These are phyloP conservation scores for Lissonota sp. DNA, from an alignment of 2,888 invertebrate genomes.

Conservation along the genomic window DNA sequence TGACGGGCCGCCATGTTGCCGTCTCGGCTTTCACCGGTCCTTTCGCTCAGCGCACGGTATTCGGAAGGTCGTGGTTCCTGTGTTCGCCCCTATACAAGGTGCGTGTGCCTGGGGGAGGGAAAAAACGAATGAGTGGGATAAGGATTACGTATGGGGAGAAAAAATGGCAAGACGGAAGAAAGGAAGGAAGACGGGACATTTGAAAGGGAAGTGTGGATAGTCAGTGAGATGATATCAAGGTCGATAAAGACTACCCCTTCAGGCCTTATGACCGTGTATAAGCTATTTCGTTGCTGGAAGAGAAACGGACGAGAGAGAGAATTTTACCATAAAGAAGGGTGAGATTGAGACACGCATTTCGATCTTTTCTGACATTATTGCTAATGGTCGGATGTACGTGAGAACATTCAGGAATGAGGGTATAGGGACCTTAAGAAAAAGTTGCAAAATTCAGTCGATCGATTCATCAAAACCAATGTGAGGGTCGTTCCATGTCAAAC, in stretches of 20 bases:
- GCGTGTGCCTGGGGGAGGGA: not conserved
- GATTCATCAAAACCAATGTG: too few species aligned
- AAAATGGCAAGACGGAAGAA: too few species aligned
- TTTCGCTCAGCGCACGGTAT: too few species aligned
- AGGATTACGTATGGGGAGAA: too few species aligned
- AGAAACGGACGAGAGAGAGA: not conserved
- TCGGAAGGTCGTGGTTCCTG: too few species aligned
- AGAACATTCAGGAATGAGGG: conserved; percentile 43
- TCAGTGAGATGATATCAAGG: not conserved
- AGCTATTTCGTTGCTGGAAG: conserved; percentile 34
- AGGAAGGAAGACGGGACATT: too few species aligned
- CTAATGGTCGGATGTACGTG: conserved; percentile 53
- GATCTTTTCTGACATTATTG: conserved; percentile 44
- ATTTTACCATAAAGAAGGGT: not conserved
- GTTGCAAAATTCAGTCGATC: conserved; percentile 4
- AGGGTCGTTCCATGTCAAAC: too few species aligned
- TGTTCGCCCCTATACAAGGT: too few species aligned
- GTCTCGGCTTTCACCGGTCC: too few species aligned
- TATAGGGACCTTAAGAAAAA: conserved; percentile 42
- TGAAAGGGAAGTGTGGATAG: conserved; percentile 15
- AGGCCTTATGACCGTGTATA: conserved; percentile 7
- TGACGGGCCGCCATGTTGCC: too few species aligned
- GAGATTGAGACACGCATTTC: conserved; percentile 17
- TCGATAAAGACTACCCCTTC: conserved; percentile 33
- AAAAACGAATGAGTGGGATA: conserved; percentile 16